A percentile compares a stretch with the other conserved stretches of the same genome.
Conservation (phyloP, 2,888 invertebrate genomes). For the Agrochola macilenta region DNA sequence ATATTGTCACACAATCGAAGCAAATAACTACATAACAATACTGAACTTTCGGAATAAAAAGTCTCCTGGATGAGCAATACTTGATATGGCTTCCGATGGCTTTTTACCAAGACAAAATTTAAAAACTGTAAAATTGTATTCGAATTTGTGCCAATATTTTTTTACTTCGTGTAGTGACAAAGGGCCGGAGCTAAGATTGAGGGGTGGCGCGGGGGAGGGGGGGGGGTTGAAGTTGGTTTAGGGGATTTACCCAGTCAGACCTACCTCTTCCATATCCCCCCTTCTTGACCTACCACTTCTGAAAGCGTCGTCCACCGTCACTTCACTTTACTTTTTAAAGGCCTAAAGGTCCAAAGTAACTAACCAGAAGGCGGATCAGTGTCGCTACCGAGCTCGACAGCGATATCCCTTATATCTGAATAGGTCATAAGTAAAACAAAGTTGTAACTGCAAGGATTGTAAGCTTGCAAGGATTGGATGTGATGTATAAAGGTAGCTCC, state of each 20-base stretch:
- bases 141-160: not conserved
- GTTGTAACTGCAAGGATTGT: not conserved
- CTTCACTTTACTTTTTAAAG: not conserved
- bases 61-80: not conserved
- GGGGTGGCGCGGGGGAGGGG: not conserved
- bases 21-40: not conserved
- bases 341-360: too few species aligned
- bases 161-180: not conserved
- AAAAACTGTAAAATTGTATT: too few species aligned
- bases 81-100: not conserved
- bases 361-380: too few species aligned
- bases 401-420: too few species aligned
- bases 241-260: not conserved
- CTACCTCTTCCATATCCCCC: too few species aligned
- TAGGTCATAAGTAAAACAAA: not conserved
- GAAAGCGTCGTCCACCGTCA: too few species aligned
- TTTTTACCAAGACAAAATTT: constrained; percentile 8
- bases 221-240: not conserved
- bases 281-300: too few species aligned
- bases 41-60: constrained; percentile 1
- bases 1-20: constrained; percentile 12
- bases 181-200: not conserved
- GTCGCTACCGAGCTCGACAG: too few species aligned
- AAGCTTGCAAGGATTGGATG: constrained; percentile 9
- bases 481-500: constrained; percentile 42